phyloP scores from a whole-genome alignment of 2,888 invertebrate species.

The Trissoscelio sp. region DNA sequence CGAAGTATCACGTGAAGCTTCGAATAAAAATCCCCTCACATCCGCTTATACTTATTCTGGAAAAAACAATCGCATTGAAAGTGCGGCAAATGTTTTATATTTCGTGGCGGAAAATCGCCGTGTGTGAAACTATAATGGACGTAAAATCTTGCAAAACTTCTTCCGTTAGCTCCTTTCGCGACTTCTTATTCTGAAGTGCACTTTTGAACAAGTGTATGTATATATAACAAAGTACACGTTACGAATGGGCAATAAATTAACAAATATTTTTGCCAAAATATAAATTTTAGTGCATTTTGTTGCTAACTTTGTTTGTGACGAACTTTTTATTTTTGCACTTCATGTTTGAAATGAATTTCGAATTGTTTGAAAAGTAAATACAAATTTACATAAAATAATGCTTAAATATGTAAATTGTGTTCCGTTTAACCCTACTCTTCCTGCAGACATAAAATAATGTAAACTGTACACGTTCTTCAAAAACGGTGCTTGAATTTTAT shows the following conservation, averaged over 20 bases:
- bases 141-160: constrained; percentile 55
- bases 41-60: constrained; percentile 60
- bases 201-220: constrained; percentile 46
- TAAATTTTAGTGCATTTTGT: too few species aligned
- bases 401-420: too few species aligned
- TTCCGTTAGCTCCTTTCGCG: constrained; percentile 28
- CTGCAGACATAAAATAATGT: constrained; percentile 11
- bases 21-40: constrained; percentile 62
- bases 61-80: constrained; percentile 70
- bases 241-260: constrained; percentile 29
- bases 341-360: too few species aligned
- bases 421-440: too few species aligned
- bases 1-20: constrained; percentile 63
- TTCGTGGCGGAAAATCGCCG: constrained; percentile 56
- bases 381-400: too few species aligned
- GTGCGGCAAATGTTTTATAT: constrained; percentile 63
- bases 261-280: background rate
- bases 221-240: background rate
- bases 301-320: too few species aligned
- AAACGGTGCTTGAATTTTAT: constrained; percentile 21
- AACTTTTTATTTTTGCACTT: too few species aligned
- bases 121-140: constrained; percentile 54
- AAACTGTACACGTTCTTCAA: constrained; percentile 9
- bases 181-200: constrained; percentile 34
- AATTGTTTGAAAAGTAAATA: too few species aligned